Evolutionary conservation across 2,888 invertebrate species (phyloP).

Genomic region (Tetramorium bicarinatum): DNA sequence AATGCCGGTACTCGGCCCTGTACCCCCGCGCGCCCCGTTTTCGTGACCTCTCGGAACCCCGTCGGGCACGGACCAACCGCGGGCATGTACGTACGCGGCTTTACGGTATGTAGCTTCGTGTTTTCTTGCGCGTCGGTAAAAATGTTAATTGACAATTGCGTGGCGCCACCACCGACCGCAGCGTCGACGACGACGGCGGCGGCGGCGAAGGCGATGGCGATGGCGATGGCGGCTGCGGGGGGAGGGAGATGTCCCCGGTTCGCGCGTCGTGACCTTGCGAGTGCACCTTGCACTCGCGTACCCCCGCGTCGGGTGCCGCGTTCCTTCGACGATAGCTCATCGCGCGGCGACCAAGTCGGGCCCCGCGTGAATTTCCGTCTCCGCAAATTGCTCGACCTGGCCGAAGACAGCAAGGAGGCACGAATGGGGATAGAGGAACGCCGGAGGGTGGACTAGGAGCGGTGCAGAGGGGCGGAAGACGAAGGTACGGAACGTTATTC

Average conservation of each 20-base stretch:
- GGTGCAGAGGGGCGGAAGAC: slow-evolving; percentile 45
- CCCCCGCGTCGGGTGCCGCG: background rate
- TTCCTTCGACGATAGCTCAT: slow-evolving; percentile 42
- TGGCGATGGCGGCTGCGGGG: background rate
- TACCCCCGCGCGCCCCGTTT: background rate
- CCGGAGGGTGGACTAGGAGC: slow-evolving; percentile 15
- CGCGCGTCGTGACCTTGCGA: slow-evolving; percentile 66
- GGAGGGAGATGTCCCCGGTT: slow-evolving; percentile 55
- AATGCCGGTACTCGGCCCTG: slow-evolving; percentile 17
- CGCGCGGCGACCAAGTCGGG: slow-evolving; percentile 9
- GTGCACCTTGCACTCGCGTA: slow-evolving; percentile 51
- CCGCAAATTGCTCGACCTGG: background rate
- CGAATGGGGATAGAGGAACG: slow-evolving; percentile 13
- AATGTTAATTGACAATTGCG: slow-evolving; percentile 86
- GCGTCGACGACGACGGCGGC: slow-evolving; percentile 46
- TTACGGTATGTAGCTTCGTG: slow-evolving; percentile 77
- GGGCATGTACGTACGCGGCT: slow-evolving; percentile 62
- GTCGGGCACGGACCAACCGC: slow-evolving; percentile 63
- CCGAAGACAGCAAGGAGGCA: too few relatives aligned
- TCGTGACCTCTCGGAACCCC: slow-evolving; percentile 66
- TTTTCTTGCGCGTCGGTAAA: slow-evolving; percentile 84
- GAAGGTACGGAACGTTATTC: slow-evolving; percentile 15
- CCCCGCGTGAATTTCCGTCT: background rate
- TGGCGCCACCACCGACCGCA: slow-evolving; percentile 81
- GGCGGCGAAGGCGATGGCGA: background rate